phyloP scores from a whole-genome alignment of 2,888 invertebrate species.

The Cremastobaeus sp. region DNA sequence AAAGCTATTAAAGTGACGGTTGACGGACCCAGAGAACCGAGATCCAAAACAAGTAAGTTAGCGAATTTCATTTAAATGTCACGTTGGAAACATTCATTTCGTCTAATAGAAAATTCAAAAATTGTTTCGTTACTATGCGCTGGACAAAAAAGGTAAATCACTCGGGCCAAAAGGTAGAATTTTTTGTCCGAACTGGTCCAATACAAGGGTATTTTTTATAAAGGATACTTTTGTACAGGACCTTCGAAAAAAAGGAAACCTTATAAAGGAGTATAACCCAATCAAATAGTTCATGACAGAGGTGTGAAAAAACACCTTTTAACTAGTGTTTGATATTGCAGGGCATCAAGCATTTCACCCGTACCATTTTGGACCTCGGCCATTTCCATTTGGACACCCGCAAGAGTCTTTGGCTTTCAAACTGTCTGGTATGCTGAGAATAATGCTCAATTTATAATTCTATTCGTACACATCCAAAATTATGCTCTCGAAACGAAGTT shows the following conservation, averaged over 20 bases:
- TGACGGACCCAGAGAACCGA: slow-evolving; percentile 98
- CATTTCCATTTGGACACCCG: slow-evolving; percentile 83
- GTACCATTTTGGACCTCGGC: slow-evolving; percentile 90
- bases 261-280: no score
- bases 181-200: no score
- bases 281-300: slow-evolving; percentile 41
- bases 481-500: no score
- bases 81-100: neutral
- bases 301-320: slow-evolving; percentile 57
- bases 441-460: no score
- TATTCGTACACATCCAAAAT: no score
- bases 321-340: slow-evolving; percentile 68
- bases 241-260: no score
- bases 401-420: slow-evolving; percentile 92
- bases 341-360: slow-evolving; percentile 93
- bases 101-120: neutral
- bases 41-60: slow-evolving; percentile 97
- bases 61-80: slow-evolving; percentile 45
- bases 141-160: no score
- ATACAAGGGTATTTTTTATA: no score
- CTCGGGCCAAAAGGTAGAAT: no score
- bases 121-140: no score
- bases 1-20: slow-evolving; percentile 99
- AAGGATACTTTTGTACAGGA: no score
- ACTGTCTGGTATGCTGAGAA: slow-evolving; percentile 87